Percentiles rank a stretch among this genome's conserved stretches.
Evolutionary conservation across 2,888 invertebrate species (phyloP).

Genomic region (Zaprionus bogoriensis): DNA sequence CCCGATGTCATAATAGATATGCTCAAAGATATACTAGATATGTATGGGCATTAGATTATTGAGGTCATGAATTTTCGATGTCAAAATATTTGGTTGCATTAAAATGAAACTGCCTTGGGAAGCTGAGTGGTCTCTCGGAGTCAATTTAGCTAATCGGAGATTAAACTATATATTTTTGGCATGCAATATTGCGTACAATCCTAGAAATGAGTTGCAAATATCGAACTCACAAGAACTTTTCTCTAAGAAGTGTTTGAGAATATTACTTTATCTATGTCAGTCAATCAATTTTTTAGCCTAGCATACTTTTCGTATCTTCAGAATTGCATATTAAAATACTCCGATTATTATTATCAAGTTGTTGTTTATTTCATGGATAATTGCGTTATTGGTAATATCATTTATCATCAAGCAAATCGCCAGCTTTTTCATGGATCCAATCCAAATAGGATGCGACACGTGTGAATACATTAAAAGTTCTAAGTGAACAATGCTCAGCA

Average conservation of each 20-base stretch:
- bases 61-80: constrained; percentile 23
- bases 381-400: too few relatives aligned
- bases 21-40: neutral
- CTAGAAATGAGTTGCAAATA: neutral
- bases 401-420: too few relatives aligned
- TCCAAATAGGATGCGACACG: too few relatives aligned
- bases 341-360: too few relatives aligned
- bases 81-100: constrained; percentile 49
- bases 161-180: neutral
- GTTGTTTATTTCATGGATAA: too few relatives aligned
- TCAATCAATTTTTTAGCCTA: neutral
- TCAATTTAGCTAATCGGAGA: neutral
- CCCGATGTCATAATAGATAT: neutral
- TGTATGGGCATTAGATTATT: neutral
- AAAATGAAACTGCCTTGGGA: constrained; percentile 21
- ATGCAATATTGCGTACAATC: neutral
- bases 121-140: constrained; percentile 13
- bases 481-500: too few relatives aligned
- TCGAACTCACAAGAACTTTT: neutral
- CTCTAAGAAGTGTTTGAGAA: too few relatives aligned
- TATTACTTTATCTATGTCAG: neutral
- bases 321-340: neutral
- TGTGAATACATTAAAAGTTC: too few relatives aligned
- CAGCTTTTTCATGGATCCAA: too few relatives aligned
- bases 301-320: neutral